Evolutionary conservation across 2,888 invertebrate species (phyloP).

Genomic region (Tachina grossa): DNA sequence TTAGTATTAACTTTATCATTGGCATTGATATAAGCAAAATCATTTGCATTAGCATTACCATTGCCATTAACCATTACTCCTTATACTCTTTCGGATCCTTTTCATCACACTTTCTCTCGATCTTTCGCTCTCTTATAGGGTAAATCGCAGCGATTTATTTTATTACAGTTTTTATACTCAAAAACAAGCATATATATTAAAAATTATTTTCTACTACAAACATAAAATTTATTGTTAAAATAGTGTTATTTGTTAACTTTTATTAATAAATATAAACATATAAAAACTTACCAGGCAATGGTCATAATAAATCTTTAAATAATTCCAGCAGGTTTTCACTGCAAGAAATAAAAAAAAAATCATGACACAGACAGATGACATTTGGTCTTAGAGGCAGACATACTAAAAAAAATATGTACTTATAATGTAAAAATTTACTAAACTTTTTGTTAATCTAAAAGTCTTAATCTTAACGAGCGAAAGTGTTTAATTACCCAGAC

Average conservation of each 20-base stretch:
- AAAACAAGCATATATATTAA: no score
- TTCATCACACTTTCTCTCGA: no score
- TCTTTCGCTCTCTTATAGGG: no score
- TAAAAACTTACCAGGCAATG: neutral
- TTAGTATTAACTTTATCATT: no score
- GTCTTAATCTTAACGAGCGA: slow-evolving; percentile 66
- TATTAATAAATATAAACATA: neutral
- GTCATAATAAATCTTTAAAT: slow-evolving; percentile 39
- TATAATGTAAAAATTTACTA: slow-evolving; percentile 1
- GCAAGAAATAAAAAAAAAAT: slow-evolving; percentile 15
- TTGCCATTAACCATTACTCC: no score
- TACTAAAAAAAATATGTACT: slow-evolving; percentile 6
- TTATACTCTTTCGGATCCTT: no score
- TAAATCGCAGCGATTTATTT: no score
- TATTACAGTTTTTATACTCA: neutral
- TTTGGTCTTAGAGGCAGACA: neutral
- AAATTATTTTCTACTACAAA: no score
- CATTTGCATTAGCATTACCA: no score
- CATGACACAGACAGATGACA: slow-evolving; percentile 22
- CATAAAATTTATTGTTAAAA: no score
- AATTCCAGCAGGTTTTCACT: slow-evolving; percentile 58
- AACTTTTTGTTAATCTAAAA: slow-evolving; percentile 56
- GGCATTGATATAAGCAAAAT: accelerated
- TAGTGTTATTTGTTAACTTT: no score
- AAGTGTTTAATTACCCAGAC: slow-evolving; percentile 61